These are phyloP conservation scores for Sphaerophoria taeniata DNA, from an alignment of 2,888 invertebrate species.

Conservation along the genomic window DNA sequence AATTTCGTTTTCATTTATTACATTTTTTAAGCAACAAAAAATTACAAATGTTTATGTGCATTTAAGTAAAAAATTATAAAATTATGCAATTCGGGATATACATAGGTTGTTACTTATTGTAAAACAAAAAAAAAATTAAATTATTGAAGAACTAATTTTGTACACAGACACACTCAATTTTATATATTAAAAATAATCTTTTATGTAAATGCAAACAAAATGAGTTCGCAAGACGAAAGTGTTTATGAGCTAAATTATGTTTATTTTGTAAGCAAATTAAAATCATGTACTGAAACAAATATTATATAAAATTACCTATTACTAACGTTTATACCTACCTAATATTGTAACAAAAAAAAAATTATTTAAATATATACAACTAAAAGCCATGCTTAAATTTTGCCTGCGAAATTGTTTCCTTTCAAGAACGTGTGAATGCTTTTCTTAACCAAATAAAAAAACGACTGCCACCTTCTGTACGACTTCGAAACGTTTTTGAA, in stretches of 20 bases:
- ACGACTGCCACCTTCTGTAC: background rate
- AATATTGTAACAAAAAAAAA: conserved; percentile 60
- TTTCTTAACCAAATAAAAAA: conserved; percentile 32
- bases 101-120: conserved; percentile 70
- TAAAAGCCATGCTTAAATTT: conserved; percentile 19
- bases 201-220: conserved; percentile 37
- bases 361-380: conserved; percentile 61
- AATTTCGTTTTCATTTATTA: conserved; percentile 17
- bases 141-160: conserved; percentile 53
- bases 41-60: conserved; percentile 22
- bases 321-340: conserved; percentile 72
- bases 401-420: conserved; percentile 4
- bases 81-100: conserved; percentile 62
- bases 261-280: conserved; percentile 44
- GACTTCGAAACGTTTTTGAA: background rate
- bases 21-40: background rate
- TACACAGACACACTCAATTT: conserved; percentile 47
- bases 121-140: conserved; percentile 48
- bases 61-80: conserved; percentile 15
- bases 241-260: conserved; percentile 38
- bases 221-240: conserved; percentile 58
- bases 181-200: conserved; percentile 3
- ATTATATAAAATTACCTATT: conserved; percentile 66
- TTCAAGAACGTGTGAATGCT: background rate
- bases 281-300: conserved; percentile 71